Conservation (phyloP, 2,797 vertebrate species). For the Catharus ustulatus region DNA sequence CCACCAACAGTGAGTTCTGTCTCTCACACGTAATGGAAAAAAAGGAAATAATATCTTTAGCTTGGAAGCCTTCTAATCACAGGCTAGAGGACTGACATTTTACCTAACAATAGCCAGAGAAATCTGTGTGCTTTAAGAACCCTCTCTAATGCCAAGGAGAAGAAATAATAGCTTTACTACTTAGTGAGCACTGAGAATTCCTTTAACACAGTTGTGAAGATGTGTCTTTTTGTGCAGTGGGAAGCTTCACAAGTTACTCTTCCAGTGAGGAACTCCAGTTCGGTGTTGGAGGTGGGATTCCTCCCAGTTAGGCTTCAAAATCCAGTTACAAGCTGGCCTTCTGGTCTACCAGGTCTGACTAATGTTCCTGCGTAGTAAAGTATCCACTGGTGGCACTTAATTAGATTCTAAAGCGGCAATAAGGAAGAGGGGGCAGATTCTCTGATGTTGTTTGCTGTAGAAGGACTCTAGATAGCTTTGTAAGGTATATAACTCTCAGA, state of each 20-base stretch:
- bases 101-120: conserved; percentile 1
- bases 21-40: neutral
- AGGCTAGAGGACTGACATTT: neutral
- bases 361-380: neutral
- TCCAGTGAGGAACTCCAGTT: neutral
- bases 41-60: neutral
- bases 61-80: conserved; percentile 33
- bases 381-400: neutral
- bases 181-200: neutral
- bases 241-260: neutral
- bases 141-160: neutral
- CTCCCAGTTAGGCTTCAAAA: neutral
- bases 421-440: neutral
- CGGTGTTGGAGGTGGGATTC: neutral
- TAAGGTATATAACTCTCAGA: neutral
- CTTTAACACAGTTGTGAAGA: neutral
- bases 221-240: neutral
- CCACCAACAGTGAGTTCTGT: neutral
- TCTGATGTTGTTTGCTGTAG: neutral
- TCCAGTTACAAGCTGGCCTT: neutral
- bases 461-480: neutral
- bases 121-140: neutral
- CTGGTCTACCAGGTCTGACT: neutral
- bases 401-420: accelerated
- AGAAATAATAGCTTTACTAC: neutral